Percentiles rank a stretch among this genome's conserved stretches.
These are phyloP conservation scores for Tenthredo amoena DNA, from an alignment of 2,888 invertebrate genomes.

Conservation along the genomic window DNA sequence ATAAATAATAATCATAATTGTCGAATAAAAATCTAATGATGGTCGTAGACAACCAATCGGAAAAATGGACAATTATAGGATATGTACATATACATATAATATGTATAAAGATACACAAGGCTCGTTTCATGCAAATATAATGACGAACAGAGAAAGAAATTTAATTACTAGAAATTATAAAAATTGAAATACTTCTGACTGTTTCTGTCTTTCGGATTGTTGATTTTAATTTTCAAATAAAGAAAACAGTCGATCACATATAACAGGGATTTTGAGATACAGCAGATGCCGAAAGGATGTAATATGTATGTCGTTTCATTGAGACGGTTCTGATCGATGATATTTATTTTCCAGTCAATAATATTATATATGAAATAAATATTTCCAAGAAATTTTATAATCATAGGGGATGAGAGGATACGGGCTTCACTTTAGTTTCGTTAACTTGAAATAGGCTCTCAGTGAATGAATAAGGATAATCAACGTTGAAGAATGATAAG, in stretches of 20 bases:
- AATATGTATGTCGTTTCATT: not conserved
- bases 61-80: not conserved
- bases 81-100: slow-evolving; percentile 14
- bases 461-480: slow-evolving; percentile 2
- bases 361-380: not conserved
- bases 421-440: not conserved
- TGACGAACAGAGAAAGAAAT: not conserved
- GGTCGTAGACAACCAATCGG: not conserved
- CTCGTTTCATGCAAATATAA: slow-evolving; percentile 11
- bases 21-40: not conserved
- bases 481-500: slow-evolving; percentile 2
- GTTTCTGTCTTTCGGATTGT: not conserved
- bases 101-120: slow-evolving; percentile 7
- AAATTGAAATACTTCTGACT: not conserved
- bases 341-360: slow-evolving; percentile 33
- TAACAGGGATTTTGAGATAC: not conserved
- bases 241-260: not conserved
- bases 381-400: not conserved
- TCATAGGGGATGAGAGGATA: not conserved
- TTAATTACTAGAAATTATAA: not conserved
- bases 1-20: slow-evolving; percentile 21
- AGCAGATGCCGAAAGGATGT: not conserved
- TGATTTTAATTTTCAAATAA: not conserved
- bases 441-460: not conserved
- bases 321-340: slow-evolving; percentile 14